These are phyloP conservation scores for Echinometra lucunter DNA, from an alignment of 53 echinoderm and acorn worm species.

Conservation along the genomic window DNA sequence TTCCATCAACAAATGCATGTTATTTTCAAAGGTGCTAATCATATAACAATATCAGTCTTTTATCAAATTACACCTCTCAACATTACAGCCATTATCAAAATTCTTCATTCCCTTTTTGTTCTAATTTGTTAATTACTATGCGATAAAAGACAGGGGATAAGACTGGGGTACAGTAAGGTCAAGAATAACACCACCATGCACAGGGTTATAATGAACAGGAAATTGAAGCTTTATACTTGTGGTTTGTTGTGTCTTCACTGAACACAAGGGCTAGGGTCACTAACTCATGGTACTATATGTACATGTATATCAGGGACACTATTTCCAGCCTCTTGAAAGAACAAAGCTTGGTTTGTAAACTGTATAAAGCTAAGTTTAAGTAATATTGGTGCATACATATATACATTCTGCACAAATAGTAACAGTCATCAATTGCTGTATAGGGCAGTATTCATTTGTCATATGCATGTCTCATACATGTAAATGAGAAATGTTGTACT, in stretches of 20 bases:
- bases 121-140: neutral
- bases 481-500: neutral
- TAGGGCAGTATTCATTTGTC: neutral
- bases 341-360: conserved; percentile 7
- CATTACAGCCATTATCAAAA: too few relatives aligned
- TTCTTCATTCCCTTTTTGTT: too few relatives aligned
- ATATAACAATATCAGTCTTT: neutral
- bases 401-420: neutral
- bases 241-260: conserved; percentile 39
- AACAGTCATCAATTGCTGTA: neutral
- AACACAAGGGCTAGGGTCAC: neutral
- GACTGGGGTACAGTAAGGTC: neutral
- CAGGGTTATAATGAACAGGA: conserved; percentile 5
- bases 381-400: neutral
- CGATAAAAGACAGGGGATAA: neutral
- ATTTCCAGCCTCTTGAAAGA: conserved; percentile 17
- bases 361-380: too few relatives aligned
- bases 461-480: neutral
- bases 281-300: neutral
- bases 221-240: conserved; percentile 40
- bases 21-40: neutral
- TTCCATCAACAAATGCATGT: too few relatives aligned
- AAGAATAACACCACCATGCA: neutral
- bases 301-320: neutral
- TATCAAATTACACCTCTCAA: neutral